A percentile compares a stretch with the other conserved stretches of the same genome.
phyloP scores from a whole-genome alignment of 2,113 vertebrate species.

The Chlamydotis undulata region DNA sequence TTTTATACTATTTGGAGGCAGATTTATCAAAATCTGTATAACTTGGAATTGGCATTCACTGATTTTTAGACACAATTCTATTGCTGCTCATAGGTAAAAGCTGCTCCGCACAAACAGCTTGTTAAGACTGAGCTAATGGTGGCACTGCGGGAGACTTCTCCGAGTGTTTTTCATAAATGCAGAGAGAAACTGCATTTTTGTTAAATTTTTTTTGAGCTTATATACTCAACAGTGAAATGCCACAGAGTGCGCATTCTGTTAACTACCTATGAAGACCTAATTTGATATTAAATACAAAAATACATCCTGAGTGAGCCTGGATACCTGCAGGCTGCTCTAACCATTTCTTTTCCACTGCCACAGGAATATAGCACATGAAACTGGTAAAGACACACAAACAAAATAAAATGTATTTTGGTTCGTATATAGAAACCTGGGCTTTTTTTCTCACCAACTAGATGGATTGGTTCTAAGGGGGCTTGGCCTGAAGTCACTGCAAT shows the following conservation, averaged over 20 bases:
- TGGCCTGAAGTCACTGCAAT: not conserved
- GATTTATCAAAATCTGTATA: not conserved
- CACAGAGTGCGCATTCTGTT: not conserved
- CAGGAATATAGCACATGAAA: not conserved
- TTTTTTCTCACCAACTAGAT: not conserved
- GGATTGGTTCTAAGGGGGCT: not conserved
- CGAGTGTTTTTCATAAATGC: not conserved
- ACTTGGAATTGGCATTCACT: not conserved
- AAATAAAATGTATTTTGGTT: not conserved
- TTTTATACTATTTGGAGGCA: not conserved
- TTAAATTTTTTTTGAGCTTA: not conserved
- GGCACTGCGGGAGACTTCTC: not conserved
- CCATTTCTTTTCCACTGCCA: not conserved
- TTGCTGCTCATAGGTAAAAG: not conserved
- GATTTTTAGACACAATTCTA: not conserved
- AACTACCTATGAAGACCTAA: not conserved
- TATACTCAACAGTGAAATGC: not conserved
- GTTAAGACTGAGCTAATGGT: not conserved
- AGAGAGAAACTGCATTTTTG: not conserved
- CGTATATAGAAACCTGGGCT: not conserved
- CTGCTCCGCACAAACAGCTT: slow-evolving; percentile 22
- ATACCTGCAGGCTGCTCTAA: not conserved
- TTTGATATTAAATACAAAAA: not conserved
- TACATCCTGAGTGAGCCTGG: not conserved
- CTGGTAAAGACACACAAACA: not conserved